Evolutionary conservation across 2,113 vertebrate species (phyloP).

Genomic region (Psettodes erumei): DNA sequence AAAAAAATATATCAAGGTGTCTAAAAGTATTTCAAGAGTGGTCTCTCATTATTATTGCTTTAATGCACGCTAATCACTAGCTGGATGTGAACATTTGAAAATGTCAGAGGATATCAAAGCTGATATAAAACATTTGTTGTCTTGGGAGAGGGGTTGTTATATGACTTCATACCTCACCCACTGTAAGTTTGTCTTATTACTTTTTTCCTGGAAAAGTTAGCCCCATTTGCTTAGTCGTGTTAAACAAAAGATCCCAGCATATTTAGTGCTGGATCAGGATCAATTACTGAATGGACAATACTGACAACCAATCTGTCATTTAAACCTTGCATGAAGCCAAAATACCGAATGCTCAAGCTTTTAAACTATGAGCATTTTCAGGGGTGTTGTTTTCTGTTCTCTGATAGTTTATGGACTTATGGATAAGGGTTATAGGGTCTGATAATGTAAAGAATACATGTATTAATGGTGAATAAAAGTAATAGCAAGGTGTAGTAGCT

Average conservation of each 20-base stretch:
- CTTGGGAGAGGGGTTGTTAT: conserved; percentile 6
- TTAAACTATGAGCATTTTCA: neutral
- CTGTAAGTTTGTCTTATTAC: neutral
- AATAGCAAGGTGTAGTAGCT: neutral
- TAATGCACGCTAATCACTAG: conserved; percentile 42
- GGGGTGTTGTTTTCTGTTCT: too few species aligned
- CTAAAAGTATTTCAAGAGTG: conserved; percentile 59
- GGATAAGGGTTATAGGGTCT: neutral
- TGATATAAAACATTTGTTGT: conserved; percentile 7
- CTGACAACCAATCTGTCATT: neutral
- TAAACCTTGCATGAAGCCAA: neutral
- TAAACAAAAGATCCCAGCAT: neutral
- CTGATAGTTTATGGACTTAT: neutral
- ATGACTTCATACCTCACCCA: conserved; percentile 20
- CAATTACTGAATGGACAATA: neutral
- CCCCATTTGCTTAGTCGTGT: neutral
- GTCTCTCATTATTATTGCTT: conserved; percentile 45
- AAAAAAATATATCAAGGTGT: conserved; percentile 39
- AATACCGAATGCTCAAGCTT: neutral
- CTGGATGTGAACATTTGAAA: conserved; percentile 12
- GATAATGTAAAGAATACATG: neutral
- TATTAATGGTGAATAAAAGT: neutral
- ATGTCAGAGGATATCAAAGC: conserved; percentile 16
- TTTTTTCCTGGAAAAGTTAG: neutral
- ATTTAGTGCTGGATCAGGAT: neutral